phyloP scores from a whole-genome alignment of 2,113 vertebrate genomes.

The Pollimyrus isidori region DNA sequence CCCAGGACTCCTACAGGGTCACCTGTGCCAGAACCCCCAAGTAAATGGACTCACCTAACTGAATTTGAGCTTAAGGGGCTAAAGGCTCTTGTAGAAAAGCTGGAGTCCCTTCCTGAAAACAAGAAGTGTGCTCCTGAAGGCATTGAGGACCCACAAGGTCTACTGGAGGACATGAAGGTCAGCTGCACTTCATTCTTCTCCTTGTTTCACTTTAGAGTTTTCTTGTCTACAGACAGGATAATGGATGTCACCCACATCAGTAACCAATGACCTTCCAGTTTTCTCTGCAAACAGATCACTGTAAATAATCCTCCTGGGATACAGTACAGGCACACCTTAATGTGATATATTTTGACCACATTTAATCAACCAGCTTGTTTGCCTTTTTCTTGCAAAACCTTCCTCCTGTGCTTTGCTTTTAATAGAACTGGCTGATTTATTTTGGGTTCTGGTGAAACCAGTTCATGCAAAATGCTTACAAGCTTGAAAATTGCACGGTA shows the following conservation, averaged over 20 bases:
- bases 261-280: neutral
- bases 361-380: constrained; percentile 3
- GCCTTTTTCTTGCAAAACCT: neutral
- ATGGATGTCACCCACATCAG: neutral
- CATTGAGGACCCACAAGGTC: constrained; percentile 79
- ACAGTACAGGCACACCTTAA: neutral
- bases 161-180: constrained; percentile 92
- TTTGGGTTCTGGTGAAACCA: neutral
- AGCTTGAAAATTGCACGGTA: neutral
- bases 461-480: neutral
- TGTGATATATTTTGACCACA: neutral
- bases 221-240: neutral
- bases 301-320: neutral
- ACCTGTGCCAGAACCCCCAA: constrained; percentile 61
- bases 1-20: constrained; percentile 79
- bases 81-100: constrained; percentile 83
- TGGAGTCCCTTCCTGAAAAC: constrained; percentile 87
- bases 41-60: constrained; percentile 84
- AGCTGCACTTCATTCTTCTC: constrained; percentile 15
- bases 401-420: neutral
- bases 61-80: constrained; percentile 89
- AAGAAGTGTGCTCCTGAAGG: constrained; percentile 87
- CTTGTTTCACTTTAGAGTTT: neutral
- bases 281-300: neutral
- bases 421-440: neutral